Base-by-base conservation (phyloP, 2,888 invertebrate genomes). In the Ormyrus pomaceus region DNA sequence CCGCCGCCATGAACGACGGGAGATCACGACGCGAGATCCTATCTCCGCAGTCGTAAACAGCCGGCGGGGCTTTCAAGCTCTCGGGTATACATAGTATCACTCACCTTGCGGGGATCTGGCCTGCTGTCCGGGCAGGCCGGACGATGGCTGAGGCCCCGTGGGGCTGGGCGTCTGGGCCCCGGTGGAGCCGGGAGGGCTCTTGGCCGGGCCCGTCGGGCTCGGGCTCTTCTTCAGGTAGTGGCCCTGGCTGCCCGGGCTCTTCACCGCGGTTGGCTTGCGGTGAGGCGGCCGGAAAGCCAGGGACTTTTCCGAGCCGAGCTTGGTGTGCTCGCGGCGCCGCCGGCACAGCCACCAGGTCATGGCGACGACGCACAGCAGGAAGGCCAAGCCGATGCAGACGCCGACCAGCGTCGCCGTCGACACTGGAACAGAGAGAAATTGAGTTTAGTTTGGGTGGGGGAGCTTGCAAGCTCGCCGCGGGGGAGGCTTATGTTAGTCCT, bases 151-250 rank as follows among this genome's bases (percentile, higher is more conserved):
- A 0, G 83, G 81, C 9, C 83, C 83, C 0, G 88, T 91, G 74
- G 89, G 89, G 80, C 89, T 89, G 6, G 89, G 88, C 6, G 87
- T 89, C 80, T 88, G 91, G 55, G 91, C 91, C 8, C 90, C 91
- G 2, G 91, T 91, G 0, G 92, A 91, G 69, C 92, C 93, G 1
- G 93, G 93, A 6, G 93, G 93, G 83, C 94, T 93, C 82, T 93
- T 92, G 53, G 91, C 92, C 84, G 94, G 88, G 89, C 93, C 92
- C 6, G 97, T 96, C 0, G 97, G 97, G 82, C 97, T 96, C 0
- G 97, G 97, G n/a, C 96, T 96, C 91, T 98, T 98, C 92, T 97
- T 97, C 89, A 97, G 91, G 91, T 97, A 97, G 90, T 97, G 96
- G 50, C 95, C 94, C 83, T 94, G 94, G 11, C 95, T 95, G 73